phyloP scores from a whole-genome alignment of 2,113 vertebrate genomes.

The Condylura cristata region DNA sequence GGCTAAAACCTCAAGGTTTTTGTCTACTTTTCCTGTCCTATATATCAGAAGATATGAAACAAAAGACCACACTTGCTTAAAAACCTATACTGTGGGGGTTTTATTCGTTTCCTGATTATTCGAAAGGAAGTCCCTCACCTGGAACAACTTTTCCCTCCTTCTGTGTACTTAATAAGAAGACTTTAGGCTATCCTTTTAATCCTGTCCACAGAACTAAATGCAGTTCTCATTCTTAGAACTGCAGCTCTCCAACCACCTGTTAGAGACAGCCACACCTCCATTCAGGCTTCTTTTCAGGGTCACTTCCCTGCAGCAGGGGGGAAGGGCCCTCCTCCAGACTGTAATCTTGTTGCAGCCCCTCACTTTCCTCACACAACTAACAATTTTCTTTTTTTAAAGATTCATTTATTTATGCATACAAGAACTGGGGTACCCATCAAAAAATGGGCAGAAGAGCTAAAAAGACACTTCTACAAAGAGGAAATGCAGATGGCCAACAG shows the following conservation, averaged over 20 bases:
- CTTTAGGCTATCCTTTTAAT: background rate
- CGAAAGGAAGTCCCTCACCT: slow-evolving; percentile 7
- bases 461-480: too few species aligned
- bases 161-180: background rate
- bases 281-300: background rate
- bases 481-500: too few species aligned
- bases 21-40: background rate
- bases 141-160: background rate
- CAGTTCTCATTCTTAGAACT: background rate
- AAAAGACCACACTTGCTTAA: background rate
- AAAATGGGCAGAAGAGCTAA: too few species aligned
- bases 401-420: too few species aligned
- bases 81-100: background rate
- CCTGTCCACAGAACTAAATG: background rate
- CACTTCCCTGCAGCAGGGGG: background rate
- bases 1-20: background rate
- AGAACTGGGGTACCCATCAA: too few species aligned
- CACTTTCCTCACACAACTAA: background rate
- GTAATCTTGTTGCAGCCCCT: background rate
- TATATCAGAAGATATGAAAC: background rate
- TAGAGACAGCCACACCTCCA: background rate
- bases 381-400: too few species aligned
- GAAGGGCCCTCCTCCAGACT: background rate
- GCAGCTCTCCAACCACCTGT: background rate
- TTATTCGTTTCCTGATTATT: background rate